Percentiles rank a stretch among this genome's conserved stretches.
Evolutionary conservation across 2,113 vertebrate genomes (phyloP).

Genomic region (Castor canadensis): DNA sequence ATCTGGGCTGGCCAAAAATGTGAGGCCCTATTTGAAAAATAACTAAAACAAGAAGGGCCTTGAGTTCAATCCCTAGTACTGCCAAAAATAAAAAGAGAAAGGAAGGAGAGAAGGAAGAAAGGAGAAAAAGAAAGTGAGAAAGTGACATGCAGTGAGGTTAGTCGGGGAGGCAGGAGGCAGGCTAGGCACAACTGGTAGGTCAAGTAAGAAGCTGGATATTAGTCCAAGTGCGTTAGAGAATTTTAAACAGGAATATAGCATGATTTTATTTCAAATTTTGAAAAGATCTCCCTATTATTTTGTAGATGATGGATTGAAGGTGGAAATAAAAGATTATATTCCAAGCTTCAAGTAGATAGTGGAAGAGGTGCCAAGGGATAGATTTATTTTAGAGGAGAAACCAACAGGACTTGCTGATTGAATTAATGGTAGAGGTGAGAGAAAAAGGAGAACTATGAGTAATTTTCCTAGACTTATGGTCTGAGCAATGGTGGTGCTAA

Average conservation of each 20-base stretch:
- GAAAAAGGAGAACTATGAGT: not conserved
- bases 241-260: not conserved
- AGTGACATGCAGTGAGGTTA: not conserved
- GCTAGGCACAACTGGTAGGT: not conserved
- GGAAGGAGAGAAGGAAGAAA: too few species aligned
- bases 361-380: not conserved
- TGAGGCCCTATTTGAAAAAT: too few species aligned
- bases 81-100: too few species aligned
- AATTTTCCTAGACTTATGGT: not conserved
- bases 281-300: not conserved
- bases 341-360: not conserved
- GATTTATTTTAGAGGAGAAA: not conserved
- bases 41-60: too few species aligned
- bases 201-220: not conserved
- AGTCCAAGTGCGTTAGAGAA: not conserved
- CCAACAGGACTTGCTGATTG: not conserved
- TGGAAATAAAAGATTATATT: not conserved
- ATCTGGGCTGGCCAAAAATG: too few species aligned
- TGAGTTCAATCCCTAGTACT: too few species aligned
- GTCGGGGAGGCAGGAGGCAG: not conserved
- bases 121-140: too few species aligned
- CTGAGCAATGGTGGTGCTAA: not conserved
- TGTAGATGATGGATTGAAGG: not conserved
- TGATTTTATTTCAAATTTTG: not conserved
- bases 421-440: not conserved